phyloP scores from a whole-genome alignment of 2,888 invertebrate species.

The Schizaphis graminum region DNA sequence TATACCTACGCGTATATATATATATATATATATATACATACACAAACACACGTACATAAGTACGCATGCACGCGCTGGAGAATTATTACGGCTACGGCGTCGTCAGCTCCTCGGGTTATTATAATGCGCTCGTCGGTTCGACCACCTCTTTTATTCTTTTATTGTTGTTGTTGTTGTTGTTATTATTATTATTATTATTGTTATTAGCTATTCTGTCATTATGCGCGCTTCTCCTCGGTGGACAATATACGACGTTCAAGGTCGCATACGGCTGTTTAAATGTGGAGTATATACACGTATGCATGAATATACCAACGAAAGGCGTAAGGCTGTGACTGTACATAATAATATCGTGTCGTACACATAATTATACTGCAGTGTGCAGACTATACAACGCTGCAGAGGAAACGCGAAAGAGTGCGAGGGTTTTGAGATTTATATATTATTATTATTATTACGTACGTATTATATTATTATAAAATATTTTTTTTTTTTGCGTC shows the following conservation, averaged over 20 bases:
- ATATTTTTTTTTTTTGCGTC: conserved; percentile 34
- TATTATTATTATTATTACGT: not conserved
- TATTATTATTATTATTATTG: conserved; percentile 57
- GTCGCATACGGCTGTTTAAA: conserved; percentile 44
- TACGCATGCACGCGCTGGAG: conserved; percentile 34
- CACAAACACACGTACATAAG: not conserved
- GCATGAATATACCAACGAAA: not conserved
- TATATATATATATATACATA: not conserved
- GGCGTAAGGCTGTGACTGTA: not conserved
- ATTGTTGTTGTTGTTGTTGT: conserved; percentile 43
- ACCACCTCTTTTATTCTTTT: conserved; percentile 58
- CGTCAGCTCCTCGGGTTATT: conserved; percentile 48
- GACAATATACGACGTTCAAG: conserved; percentile 61
- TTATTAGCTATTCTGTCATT: conserved; percentile 62
- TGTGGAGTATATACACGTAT: conserved; percentile 29
- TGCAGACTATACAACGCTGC: not conserved
- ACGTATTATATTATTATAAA: not conserved
- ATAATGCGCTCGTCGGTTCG: conserved; percentile 57
- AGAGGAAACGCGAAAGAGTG: conserved; percentile 9
- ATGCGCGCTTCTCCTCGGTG: conserved; percentile 48
- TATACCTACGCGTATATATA: not conserved
- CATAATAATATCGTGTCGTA: not conserved
- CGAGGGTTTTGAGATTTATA: conserved; percentile 3
- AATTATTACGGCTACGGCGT: conserved; percentile 60
- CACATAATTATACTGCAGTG: not conserved